These are phyloP conservation scores for Rhogogaster chlorosoma DNA, from an alignment of 2,888 invertebrate genomes.

Conservation along the genomic window DNA sequence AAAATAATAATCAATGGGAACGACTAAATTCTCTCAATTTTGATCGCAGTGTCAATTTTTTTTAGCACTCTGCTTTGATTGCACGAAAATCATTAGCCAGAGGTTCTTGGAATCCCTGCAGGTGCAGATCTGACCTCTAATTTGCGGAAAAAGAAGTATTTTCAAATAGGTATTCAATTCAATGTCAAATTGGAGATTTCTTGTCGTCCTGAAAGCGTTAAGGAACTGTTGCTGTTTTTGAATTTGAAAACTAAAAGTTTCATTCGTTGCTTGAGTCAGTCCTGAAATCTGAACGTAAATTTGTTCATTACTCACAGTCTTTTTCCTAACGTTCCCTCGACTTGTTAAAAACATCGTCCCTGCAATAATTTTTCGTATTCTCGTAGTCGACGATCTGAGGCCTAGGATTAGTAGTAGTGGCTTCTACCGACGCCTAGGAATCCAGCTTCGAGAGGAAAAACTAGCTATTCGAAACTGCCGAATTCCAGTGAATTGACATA, in stretches of 20 bases:
- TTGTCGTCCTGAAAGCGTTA: neutral
- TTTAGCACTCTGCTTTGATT: too few species aligned
- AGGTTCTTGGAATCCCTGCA: neutral
- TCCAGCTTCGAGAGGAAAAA: constrained; percentile 1
- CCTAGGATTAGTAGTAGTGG: neutral
- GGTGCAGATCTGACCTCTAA: neutral
- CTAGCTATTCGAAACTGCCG: neutral
- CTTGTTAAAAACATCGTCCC: neutral
- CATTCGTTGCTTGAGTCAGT: neutral
- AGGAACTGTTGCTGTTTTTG: neutral
- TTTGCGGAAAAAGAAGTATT: too few species aligned
- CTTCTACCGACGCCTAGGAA: neutral
- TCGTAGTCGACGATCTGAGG: constrained; percentile 6
- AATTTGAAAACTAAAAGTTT: neutral
- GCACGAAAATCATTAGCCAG: neutral
- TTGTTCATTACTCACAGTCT: constrained; percentile 18
- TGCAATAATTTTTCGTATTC: neutral
- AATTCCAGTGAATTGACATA: neutral
- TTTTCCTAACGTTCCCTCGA: neutral
- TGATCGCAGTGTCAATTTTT: too few species aligned
- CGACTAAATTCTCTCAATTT: too few species aligned
- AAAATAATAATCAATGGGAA: too few species aligned
- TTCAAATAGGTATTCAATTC: too few species aligned
- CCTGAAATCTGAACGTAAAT: constrained; percentile 22
- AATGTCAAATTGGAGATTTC: neutral